A percentile compares a stretch with the other conserved stretches of the same genome.
phyloP scores from a whole-genome alignment of 1,140 invertebrate species.

The Solenopsis fugax region DNA sequence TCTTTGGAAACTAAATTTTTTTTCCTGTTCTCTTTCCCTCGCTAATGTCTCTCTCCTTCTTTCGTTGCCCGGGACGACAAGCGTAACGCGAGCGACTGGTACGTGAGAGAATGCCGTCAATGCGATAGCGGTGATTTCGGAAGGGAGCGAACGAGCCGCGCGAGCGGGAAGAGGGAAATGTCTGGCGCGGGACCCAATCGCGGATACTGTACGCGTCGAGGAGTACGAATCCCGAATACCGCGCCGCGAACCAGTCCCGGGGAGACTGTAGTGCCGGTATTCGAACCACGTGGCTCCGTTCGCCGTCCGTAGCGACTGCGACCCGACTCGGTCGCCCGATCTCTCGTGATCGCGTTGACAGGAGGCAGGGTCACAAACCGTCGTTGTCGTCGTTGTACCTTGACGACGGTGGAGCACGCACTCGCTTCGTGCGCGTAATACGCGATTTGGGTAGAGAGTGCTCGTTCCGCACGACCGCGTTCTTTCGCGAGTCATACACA shows the following conservation, averaged over 20 bases:
- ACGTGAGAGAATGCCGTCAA: slow-evolving; percentile 86
- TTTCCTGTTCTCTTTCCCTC: slow-evolving; percentile 28
- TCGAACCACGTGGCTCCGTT: slow-evolving; percentile 76
- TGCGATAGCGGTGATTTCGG: slow-evolving; percentile 74
- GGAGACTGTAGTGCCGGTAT: slow-evolving; percentile 73
- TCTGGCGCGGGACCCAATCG: slow-evolving; percentile 67
- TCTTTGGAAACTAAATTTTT: slow-evolving; percentile 2
- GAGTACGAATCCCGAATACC: slow-evolving; percentile 77
- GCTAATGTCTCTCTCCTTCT: slow-evolving; percentile 66
- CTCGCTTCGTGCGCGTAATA: slow-evolving; percentile 50
- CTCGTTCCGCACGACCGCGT: slow-evolving; percentile 13
- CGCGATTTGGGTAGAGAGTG: slow-evolving; percentile 22
- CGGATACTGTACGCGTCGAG: slow-evolving; percentile 69
- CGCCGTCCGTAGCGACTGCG: slow-evolving; percentile 43
- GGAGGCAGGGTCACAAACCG: slow-evolving; percentile 53
- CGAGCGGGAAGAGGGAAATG: slow-evolving; percentile 68
- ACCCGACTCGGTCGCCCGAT: slow-evolving; percentile 59
- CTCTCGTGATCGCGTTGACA: slow-evolving; percentile 67
- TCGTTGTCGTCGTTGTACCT: slow-evolving; percentile 32
- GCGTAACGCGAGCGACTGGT: slow-evolving; percentile 77
- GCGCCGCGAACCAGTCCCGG: slow-evolving; percentile 61
- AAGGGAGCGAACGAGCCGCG: slow-evolving; percentile 60
- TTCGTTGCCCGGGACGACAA: slow-evolving; percentile 77
- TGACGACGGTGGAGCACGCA: slow-evolving; percentile 41
- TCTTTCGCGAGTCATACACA: slow-evolving; percentile 18